Base-by-base conservation (phyloP, 2,797 vertebrate genomes). In the Anolis apletophallus region DNA sequence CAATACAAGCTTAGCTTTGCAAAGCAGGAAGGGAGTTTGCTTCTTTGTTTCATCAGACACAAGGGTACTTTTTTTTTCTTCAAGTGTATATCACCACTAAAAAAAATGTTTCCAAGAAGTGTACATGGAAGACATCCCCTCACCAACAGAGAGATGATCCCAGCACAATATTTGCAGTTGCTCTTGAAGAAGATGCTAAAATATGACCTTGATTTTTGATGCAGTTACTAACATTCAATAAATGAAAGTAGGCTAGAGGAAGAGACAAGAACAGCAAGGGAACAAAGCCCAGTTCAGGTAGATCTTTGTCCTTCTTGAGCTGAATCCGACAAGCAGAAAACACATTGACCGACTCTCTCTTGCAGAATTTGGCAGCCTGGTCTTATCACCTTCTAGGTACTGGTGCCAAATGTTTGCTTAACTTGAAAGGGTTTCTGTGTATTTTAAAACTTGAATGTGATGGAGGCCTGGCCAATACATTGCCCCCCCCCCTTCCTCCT, bases 11-110 rank as follows among this genome's bases (percentile, higher is more conserved):
- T 3, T 32, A 75, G 68, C 54, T 72, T 17, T 32, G 0, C 14
- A 68, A 23, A 32, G 21, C 1, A 19, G 1, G 71, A 59, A 40
- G 61, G 74, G 68, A 64, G 55, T 74, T 81, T 74, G 61, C 88
- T 89, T 90, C 84, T 92, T 88, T 76, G 40, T 83, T 91, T 94
- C 34, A 85, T 85, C 13, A 26, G n/a, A 61, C 72, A 84, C 92
- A 82, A 78, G 59, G 12, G 54, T 32, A 12, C 26, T 59, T 52
- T 88, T 85, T 88, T 82, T 81, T 75, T 68, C 72, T 10, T 64
- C 83, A 89, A 69, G 36, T 73, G 19, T 84, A 75, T 82, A 40
- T 74, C 26, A 8, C 84, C 73, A 55, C 81, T 46, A 71, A 32
- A n/a, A 61, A 81, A 8, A 11, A 19, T 17, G 59, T 14, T 61